Evolutionary conservation across 92 coral and sea anemone species (phyloP).

Genomic region (Heteractis magnifica): DNA sequence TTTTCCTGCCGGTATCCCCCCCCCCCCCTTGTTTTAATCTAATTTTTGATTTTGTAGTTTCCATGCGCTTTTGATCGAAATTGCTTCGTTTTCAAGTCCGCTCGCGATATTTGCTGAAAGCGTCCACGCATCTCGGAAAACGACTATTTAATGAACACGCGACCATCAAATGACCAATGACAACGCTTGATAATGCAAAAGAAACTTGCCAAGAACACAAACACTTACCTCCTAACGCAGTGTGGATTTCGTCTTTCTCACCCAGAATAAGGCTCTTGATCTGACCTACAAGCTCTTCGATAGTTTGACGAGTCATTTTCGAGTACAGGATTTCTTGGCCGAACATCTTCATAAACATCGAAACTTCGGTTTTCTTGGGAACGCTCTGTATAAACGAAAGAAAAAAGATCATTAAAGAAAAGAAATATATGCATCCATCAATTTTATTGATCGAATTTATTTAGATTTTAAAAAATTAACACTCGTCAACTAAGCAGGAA

Average conservation of each 20-base stretch:
- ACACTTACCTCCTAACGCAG: conserved; percentile 49
- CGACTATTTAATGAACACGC: background rate
- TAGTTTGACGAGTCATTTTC: conserved; percentile 33
- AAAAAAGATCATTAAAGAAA: no score
- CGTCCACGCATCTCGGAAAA: no score
- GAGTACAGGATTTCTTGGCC: conserved; percentile 64
- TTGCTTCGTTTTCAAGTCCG: background rate
- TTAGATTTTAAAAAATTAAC: no score
- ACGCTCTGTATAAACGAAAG: background rate
- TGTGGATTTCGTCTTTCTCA: conserved; percentile 36
- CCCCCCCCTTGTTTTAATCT: no score
- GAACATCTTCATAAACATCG: conserved; percentile 62
- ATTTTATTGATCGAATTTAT: no score
- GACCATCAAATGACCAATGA: background rate
- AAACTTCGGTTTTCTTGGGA: conserved; percentile 22
- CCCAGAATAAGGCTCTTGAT: conserved; percentile 53
- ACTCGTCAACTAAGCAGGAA: no score
- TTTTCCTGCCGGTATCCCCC: no score
- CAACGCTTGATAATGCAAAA: background rate
- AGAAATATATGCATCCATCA: background rate
- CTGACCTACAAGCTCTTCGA: conserved; percentile 44
- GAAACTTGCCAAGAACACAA: no score
- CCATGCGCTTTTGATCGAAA: no score
- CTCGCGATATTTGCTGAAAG: background rate
- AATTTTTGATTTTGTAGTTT: no score